A percentile compares a stretch with the other conserved stretches of the same genome.
phyloP scores from a whole-genome alignment of 1,140 invertebrate species.

The Venturia canescens region DNA sequence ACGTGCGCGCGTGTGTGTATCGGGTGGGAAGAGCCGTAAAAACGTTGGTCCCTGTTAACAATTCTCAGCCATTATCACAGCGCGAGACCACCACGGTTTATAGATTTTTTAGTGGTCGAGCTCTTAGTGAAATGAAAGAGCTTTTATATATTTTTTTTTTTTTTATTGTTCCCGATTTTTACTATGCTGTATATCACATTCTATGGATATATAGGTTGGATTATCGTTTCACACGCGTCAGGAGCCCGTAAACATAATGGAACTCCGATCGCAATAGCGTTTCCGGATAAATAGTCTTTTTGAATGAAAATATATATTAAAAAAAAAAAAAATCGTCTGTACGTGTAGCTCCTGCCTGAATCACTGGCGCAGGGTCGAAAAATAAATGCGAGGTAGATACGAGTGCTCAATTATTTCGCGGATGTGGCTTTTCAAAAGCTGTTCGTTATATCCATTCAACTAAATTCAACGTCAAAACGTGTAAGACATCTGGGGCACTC shows the following conservation, averaged over 20 bases:
- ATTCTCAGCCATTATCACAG: slow-evolving; percentile 23
- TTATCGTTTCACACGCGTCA: background rate
- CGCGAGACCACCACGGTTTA: background rate
- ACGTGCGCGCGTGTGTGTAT: background rate
- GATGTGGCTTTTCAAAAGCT: no score
- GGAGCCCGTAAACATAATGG: background rate
- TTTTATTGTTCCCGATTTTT: background rate
- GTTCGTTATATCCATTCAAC: no score
- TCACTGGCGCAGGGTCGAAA: no score
- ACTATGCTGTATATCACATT: background rate
- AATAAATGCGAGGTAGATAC: no score
- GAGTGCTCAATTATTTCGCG: no score
- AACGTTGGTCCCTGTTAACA: slow-evolving; percentile 37
- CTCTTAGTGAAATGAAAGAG: slow-evolving; percentile 11
- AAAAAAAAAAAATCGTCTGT: no score
- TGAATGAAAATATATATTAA: no score
- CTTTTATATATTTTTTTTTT: slow-evolving; percentile 2
- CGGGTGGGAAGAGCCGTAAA: background rate
- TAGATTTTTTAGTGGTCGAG: slow-evolving; percentile 21
- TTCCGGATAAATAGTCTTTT: no score
- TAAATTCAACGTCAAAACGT: no score
- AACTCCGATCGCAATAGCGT: background rate
- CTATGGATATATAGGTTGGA: background rate
- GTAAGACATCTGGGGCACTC: no score
- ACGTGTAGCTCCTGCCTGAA: no score